Conservation (phyloP, 2,888 invertebrate genomes). For the Pollenia griseotomentosa region DNA sequence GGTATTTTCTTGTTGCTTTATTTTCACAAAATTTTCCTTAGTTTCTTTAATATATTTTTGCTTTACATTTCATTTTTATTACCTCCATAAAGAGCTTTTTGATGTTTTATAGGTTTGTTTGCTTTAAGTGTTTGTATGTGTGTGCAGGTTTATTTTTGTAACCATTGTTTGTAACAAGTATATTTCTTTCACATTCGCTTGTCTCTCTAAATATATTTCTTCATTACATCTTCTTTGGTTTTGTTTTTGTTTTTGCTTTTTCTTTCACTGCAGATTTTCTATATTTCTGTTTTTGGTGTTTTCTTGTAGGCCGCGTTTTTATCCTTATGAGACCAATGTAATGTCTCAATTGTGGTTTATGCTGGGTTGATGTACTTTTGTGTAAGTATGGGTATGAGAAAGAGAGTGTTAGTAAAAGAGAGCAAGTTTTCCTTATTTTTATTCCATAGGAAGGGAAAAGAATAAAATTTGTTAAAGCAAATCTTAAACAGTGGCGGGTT, state of each 20-base stretch:
- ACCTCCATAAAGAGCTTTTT: constrained; percentile 63
- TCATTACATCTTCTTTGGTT: background rate
- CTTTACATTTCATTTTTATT: constrained; percentile 59
- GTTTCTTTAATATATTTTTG: constrained; percentile 43
- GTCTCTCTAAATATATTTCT: constrained; percentile 30
- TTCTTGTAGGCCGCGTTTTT: constrained; percentile 53
- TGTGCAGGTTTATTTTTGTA: constrained; percentile 22
- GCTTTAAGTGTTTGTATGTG: constrained; percentile 2
- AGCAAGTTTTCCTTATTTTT: constrained; percentile 6
- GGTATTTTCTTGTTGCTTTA: constrained; percentile 60
- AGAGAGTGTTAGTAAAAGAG: background rate
- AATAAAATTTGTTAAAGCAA: background rate
- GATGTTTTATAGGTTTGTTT: constrained; percentile 27
- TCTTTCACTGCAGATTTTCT: constrained; percentile 67
- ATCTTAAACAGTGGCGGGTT: constrained; percentile 15
- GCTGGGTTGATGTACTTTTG: constrained; percentile 67
- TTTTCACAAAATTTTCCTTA: constrained; percentile 38
- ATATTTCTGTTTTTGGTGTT: background rate
- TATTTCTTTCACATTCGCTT: constrained; percentile 25
- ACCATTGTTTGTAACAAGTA: constrained; percentile 18
- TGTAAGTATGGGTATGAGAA: background rate
- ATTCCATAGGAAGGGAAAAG: background rate
- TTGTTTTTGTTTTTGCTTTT: constrained; percentile 35
- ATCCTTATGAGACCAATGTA: constrained; percentile 36
- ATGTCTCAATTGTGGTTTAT: constrained; percentile 52